Base-by-base conservation (phyloP, 2,797 vertebrate species). In the Podarcis siculus region DNA sequence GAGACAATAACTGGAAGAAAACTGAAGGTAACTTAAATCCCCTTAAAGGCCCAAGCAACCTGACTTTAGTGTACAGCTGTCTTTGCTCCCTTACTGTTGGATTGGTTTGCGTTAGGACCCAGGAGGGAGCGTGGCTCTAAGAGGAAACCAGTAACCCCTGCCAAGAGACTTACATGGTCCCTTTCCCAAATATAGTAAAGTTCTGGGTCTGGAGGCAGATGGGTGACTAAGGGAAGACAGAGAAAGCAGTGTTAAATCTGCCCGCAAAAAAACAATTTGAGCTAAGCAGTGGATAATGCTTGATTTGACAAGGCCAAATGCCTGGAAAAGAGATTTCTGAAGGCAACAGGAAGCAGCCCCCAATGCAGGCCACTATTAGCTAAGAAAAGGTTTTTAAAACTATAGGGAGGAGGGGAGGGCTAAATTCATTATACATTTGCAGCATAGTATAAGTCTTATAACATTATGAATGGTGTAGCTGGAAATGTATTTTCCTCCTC, bases 101-200 rank as follows among this genome's bases (percentile, higher is more conserved):
- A 4, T 3, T 2, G 15, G 2, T 15, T 23, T 0, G 58, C 76
- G 1, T 80, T 86, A 83, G 93, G 92, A 87, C 91, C 93, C 45
- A 1, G 0, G 73, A 25, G 92, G 61, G 84, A 80, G 0, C 83
- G 4, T 32, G 0, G 0, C 86, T 89, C 64, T 84, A 85, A 5
- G 23, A 58, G 30, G 42, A 0, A 9, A 75, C 67, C 0, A 1
- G 1, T 72, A 58, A 89, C 80, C 86, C 86, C 4, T 0, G 90
- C 89, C 82, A 19, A 78, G 82, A 8, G 71, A 3, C 35, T 6
- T 7, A n/a, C 55, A 0, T 84, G 23, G 83, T 80, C 1, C 2
- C n/a, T 75, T 91, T 90, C 91, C 94, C 94, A 95, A 95, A 95
- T 95, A 94, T 92, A 94, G 94, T 77, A 64, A 55, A 55, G 91